Evolutionary conservation across 1,140 invertebrate species (phyloP).

Genomic region (Drosophila asahinai): DNA sequence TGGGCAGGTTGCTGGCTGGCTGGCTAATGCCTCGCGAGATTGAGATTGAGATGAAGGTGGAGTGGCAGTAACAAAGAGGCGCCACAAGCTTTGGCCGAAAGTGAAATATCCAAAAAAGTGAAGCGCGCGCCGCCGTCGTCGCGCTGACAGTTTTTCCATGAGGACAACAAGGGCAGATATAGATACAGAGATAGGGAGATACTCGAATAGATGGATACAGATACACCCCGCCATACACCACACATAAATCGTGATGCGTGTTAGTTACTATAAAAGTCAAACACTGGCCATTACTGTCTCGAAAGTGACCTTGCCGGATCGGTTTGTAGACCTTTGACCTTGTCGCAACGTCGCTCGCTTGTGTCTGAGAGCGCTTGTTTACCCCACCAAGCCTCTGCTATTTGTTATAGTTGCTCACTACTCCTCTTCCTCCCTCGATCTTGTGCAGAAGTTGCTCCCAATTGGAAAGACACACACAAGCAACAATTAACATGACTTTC

Average conservation of each 20-base stretch:
- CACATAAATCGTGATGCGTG: conserved; percentile 71
- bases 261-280: conserved; percentile 77
- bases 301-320: conserved; percentile 69
- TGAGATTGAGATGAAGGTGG: conserved; percentile 32
- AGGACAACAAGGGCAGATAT: conserved; percentile 58
- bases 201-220: conserved; percentile 21
- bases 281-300: conserved; percentile 77
- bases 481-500: conserved; percentile 48
- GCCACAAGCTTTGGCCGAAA: conserved; percentile 59
- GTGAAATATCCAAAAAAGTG: conserved; percentile 68
- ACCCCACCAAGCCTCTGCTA: conserved; percentile 34
- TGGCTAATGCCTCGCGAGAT: conserved; percentile 58
- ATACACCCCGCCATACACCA: conserved; percentile 26
- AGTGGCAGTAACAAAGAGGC: conserved; percentile 66
- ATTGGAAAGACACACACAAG: conserved; percentile 75
- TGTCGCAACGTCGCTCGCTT: conserved; percentile 55
- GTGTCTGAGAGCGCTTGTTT: conserved; percentile 56
- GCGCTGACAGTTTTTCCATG: conserved; percentile 72
- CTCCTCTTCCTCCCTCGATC: conserved; percentile 22
- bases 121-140: conserved; percentile 22
- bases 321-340: conserved; percentile 83
- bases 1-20: conserved; percentile 61
- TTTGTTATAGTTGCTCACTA: conserved; percentile 43
- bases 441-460: conserved; percentile 73
- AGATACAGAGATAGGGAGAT: conserved; percentile 44